Evolutionary conservation across 2,113 vertebrate species (phyloP).

Genomic region (Dinomys branickii): DNA sequence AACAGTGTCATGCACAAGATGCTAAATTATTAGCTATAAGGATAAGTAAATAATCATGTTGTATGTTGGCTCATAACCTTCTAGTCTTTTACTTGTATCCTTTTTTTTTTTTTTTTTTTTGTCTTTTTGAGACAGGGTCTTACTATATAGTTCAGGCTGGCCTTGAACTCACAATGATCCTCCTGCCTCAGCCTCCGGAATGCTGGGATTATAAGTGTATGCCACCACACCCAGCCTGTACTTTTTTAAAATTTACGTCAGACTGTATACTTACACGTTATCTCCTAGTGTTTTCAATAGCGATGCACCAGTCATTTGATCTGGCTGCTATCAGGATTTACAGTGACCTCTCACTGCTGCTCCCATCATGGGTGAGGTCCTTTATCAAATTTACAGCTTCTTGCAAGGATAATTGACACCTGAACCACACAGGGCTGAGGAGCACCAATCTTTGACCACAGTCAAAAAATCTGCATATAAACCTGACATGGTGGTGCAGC

Average conservation of each 20-base stretch:
- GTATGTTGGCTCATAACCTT: background rate
- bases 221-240: no score
- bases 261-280: background rate
- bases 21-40: background rate
- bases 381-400: constrained; percentile 18
- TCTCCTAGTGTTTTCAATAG: background rate
- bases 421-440: background rate
- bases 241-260: background rate
- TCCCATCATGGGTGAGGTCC: background rate
- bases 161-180: no score
- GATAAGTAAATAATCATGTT: background rate
- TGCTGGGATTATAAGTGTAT: no score
- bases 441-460: background rate
- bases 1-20: background rate
- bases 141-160: no score
- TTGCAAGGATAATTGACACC: background rate
- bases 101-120: background rate
- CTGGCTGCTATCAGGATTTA: background rate
- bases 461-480: background rate
- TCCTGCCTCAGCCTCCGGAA: no score
- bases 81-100: background rate
- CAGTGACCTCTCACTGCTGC: background rate
- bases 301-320: background rate
- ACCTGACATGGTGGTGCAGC: background rate
- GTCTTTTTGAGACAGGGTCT: background rate